Evolutionary conservation across 1,140 invertebrate genomes (phyloP), one percentile per base, ranked within the genome.

Genomic region (Penaeus chinensis): DNA sequence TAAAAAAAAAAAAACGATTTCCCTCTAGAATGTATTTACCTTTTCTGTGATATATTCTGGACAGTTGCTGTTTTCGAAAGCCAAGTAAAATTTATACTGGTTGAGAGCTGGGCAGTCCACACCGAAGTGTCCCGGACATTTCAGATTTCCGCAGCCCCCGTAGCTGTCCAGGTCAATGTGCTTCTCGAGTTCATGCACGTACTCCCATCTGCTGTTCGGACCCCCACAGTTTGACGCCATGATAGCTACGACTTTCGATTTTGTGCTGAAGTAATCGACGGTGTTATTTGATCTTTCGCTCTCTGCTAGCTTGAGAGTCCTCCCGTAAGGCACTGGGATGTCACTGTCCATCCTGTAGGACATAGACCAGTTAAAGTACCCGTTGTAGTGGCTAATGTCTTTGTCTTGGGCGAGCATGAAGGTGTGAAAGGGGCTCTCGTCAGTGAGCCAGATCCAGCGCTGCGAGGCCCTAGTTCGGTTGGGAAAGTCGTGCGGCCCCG

Each of bases 291-390:
- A 22, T n/a, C 69, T 61, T 18, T 69, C 80, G n/a, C 86, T 83
- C 24, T 77, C 80, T 22, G 47, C 37, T 0, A 91, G 90, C 19
- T 90, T 32, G 65, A 95, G 65, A 19, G 94, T 94, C 65, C 94
- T 92, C 13, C 94, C 95, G 90, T 95, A 95, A 4, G 95, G 95
- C 4, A 95, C 94, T 0, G 95, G 95, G 37, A 96, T 92, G 89
- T 96, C 95, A 13, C 95, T 94, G 89, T 95, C 94, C 37, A 91
- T 93, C 92, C 94, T 93, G 90, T 96, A 96, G 2, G 94, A 94
- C 95, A 96, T 96, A 3, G 95, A 95, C 95, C 95, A 96, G 91
- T 96, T 96, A 90, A 96, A 96, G 54, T 90, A 74, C 0, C 90
- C 13, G 81, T 94, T 92, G 82, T 94, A 94, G 61, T 93, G 90